Evolutionary conservation across 2,797 vertebrate species (phyloP).

Genomic region (Gadopsis bispinosus): DNA sequence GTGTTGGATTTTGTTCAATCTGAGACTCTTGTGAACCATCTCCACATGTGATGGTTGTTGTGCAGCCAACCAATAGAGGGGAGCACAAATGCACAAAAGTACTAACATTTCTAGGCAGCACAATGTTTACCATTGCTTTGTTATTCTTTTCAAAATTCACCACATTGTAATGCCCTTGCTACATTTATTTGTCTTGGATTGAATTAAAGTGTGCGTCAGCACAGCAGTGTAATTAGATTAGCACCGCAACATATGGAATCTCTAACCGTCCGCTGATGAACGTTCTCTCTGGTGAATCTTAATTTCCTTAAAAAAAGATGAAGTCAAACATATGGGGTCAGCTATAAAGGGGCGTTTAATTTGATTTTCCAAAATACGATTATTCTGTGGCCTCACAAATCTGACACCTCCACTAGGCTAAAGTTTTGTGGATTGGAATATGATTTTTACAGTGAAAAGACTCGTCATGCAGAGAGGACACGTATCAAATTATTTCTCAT

Average conservation of each 20-base stretch:
- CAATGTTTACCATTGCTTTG: not conserved
- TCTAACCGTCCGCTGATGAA: constrained; percentile 35
- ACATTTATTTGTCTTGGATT: constrained; percentile 27
- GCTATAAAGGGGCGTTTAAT: constrained; percentile 58
- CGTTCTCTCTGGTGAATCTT: constrained; percentile 48
- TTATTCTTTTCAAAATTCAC: not conserved
- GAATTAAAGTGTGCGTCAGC: constrained; percentile 22
- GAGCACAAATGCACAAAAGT: not conserved
- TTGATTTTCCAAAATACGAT: constrained; percentile 57
- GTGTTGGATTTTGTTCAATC: not conserved
- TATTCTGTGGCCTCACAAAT: constrained; percentile 28
- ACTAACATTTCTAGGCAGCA: not conserved
- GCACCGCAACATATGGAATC: constrained; percentile 49
- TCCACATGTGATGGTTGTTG: not conserved
- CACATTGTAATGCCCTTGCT: constrained; percentile 3
- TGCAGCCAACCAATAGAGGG: not conserved
- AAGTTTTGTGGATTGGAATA: constrained; percentile 18
- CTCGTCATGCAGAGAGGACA: not conserved
- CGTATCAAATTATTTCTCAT: not conserved
- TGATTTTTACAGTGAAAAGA: constrained; percentile 1
- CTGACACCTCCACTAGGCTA: not conserved
- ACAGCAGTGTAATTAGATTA: constrained; percentile 50
- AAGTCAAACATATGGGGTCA: constrained; percentile 62
- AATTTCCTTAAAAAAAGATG: constrained; percentile 47
- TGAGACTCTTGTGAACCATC: not conserved